Base-by-base conservation (phyloP, 2,797 vertebrate genomes). In the Synaphobranchus kaupii region DNA sequence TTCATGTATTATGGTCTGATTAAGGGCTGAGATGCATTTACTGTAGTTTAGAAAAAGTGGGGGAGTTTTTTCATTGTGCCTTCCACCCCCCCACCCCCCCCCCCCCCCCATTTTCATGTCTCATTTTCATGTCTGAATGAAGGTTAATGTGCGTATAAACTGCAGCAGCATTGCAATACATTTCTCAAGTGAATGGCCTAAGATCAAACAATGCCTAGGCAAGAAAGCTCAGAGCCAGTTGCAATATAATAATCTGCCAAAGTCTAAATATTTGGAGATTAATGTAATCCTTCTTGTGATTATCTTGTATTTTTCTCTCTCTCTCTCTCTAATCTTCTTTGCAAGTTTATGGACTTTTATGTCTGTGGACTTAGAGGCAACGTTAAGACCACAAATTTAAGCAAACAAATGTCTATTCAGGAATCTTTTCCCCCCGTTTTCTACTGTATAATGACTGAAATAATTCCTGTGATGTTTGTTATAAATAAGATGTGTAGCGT, bases 241-340 rank as follows among this genome's bases (percentile, higher is more conserved):
- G 85, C 85, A 85, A 47, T 76, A 85, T 73, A 88, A 71, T 86
- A 81, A 58, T 84, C 31, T 84, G 56, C 48, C n/a, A 84, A 86
- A 84, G 63, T 88, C 85, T 86, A 89, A 87, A 87, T 86, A 86
- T 84, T 82, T 85, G 50, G 68, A 39, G 80, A 66, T 86, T 28
- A 82, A 52, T 87, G 78, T 87, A 88, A 85, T 86, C 39, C 88
- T 87, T 58, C 52, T 17, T n/a, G 71, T 48, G 25, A 84, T 88
- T 88, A 85, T 90, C 22, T 84, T 73, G 76, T 85, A 44, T 66
- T 86, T 88, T 28, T 68, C 84, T 44, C 50, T 39, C 84, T 83
- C 17, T 68, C 84, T 44, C 50, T 39, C 84, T 83, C 17, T 83
- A 83, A 20, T 83, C 50, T 56, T 4, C 25, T 83, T 83, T 86